Evolutionary conservation across 2,888 invertebrate species (phyloP).

Genomic region (Autographa gamma): DNA sequence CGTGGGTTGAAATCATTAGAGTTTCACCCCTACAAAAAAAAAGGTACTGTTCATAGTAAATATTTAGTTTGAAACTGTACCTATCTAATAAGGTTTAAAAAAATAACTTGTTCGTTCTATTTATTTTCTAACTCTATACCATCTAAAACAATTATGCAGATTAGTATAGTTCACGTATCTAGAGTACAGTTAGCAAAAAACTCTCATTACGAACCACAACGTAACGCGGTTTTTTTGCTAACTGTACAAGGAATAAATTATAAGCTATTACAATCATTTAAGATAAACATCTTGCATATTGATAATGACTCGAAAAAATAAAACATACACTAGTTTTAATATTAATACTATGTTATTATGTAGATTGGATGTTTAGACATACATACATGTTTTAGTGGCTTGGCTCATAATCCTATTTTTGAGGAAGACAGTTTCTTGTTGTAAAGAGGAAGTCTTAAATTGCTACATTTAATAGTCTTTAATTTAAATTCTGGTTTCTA

Average conservation of each 20-base stretch:
- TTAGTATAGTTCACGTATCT: conserved; percentile 61
- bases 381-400: not conserved
- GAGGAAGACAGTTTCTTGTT: no score
- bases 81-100: not conserved
- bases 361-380: not conserved
- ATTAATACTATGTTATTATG: conserved; percentile 16
- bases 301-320: conserved; percentile 70
- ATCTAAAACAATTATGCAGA: conserved; percentile 61
- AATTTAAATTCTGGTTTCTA: no score
- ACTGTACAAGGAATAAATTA: conserved; percentile 79
- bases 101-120: conserved; percentile 19
- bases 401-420: no score
- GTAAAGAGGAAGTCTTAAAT: no score
- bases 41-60: no score
- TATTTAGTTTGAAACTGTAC: no score
- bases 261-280: conserved; percentile 83
- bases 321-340: conserved; percentile 30
- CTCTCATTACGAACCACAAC: conserved; percentile 62
- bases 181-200: conserved; percentile 67
- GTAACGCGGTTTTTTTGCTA: conserved; percentile 70
- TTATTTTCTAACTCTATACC: conserved; percentile 27
- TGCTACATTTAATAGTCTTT: no score
- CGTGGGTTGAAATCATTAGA: no score
- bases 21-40: no score
- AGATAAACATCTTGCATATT: conserved; percentile 80